Evolutionary conservation across 1,140 invertebrate species (phyloP).

Genomic region (Drosophila rhopaloa): DNA sequence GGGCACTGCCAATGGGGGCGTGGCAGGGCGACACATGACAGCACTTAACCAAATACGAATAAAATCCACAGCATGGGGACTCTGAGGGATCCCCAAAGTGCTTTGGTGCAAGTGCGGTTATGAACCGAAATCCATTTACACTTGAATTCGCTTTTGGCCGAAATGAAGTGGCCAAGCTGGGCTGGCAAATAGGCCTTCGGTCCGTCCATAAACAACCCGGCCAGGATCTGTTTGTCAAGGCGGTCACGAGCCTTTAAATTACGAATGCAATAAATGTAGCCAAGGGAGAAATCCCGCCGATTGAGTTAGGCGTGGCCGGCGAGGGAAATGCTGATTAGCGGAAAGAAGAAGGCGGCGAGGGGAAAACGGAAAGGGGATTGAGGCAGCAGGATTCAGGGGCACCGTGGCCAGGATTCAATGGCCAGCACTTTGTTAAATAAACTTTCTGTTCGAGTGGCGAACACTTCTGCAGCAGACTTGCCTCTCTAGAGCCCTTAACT

Average conservation of each 20-base stretch:
- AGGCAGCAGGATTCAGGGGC: neutral
- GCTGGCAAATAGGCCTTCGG: slow-evolving; percentile 50
- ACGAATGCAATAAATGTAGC: slow-evolving; percentile 71
- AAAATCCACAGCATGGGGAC: slow-evolving; percentile 22
- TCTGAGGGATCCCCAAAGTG: slow-evolving; percentile 48
- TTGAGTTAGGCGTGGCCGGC: slow-evolving; percentile 46
- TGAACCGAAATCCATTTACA: slow-evolving; percentile 76
- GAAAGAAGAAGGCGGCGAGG: slow-evolving; percentile 6
- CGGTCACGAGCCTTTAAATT: slow-evolving; percentile 47
- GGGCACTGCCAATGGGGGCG: slow-evolving; percentile 4
- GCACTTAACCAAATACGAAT: slow-evolving; percentile 61
- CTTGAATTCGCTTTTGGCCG: slow-evolving; percentile 57
- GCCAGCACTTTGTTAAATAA: slow-evolving; percentile 72
- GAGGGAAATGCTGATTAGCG: slow-evolving; percentile 60
- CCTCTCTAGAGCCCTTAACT: slow-evolving; percentile 38
- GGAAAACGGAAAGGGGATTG: neutral
- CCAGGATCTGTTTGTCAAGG: slow-evolving; percentile 39
- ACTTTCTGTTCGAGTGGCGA: slow-evolving; percentile 62
- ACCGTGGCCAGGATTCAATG: slow-evolving; percentile 50
- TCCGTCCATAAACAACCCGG: slow-evolving; percentile 52
- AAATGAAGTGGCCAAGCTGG: slow-evolving; percentile 53
- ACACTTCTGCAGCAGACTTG: slow-evolving; percentile 37
- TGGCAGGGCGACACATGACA: slow-evolving; percentile 49
- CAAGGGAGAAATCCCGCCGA: slow-evolving; percentile 43
- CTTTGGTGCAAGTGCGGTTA: slow-evolving; percentile 49